phyloP scores from a whole-genome alignment of 2,113 vertebrate species.

The Cettia cetti region DNA sequence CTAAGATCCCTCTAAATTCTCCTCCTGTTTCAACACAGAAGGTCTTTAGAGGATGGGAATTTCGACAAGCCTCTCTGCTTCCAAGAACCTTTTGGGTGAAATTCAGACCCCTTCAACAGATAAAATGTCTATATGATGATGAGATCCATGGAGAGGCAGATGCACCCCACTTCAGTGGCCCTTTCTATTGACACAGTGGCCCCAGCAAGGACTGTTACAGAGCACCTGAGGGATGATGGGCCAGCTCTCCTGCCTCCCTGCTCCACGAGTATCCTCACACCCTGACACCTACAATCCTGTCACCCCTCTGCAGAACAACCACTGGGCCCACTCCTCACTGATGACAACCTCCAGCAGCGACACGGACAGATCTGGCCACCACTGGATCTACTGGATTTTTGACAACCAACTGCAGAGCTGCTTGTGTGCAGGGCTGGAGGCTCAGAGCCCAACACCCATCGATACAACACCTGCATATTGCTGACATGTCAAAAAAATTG shows the following conservation, averaged over 20 bases:
- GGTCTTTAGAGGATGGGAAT: not conserved
- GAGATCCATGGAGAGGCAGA: not conserved
- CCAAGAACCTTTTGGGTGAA: not conserved
- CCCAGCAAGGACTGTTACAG: not conserved
- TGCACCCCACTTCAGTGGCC: accelerated
- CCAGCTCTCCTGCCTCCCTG: not conserved
- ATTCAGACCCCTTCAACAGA: not conserved
- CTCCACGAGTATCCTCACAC: accelerated
- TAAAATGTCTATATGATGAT: not conserved
- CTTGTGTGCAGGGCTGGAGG: not conserved
- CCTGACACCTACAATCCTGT: not conserved
- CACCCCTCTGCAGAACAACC: not conserved
- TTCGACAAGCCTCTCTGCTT: not conserved
- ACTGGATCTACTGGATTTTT: not conserved
- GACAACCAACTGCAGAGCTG: not conserved
- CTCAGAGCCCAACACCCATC: not conserved
- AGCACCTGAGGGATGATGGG: accelerated
- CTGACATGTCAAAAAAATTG: not conserved
- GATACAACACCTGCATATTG: not conserved
- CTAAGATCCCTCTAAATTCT: not conserved
- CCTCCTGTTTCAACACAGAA: not conserved
- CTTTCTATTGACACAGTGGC: not conserved
- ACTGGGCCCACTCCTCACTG: accelerated
- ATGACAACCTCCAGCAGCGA: not conserved
- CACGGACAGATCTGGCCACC: not conserved